Percentiles rank a stretch among this genome's conserved stretches.
Conservation (phyloP, 1,140 invertebrate species). For the Homalodisca vitripennis region DNA sequence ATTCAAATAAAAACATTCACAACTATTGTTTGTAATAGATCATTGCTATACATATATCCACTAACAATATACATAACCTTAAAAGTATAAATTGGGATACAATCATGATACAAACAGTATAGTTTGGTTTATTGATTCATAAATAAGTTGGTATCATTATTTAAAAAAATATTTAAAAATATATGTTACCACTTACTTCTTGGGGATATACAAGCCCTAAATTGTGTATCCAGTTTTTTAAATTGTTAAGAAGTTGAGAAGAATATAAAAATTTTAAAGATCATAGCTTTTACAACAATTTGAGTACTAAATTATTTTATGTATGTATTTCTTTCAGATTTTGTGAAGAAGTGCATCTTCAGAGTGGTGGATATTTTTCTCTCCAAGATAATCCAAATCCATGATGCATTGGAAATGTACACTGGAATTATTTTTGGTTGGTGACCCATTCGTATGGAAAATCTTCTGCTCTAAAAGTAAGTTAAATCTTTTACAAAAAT, state of each 20-base stretch:
- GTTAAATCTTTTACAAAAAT: too few species aligned
- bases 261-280: background rate
- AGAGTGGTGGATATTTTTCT: conserved; percentile 68
- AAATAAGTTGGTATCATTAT: background rate
- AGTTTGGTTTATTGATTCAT: too few species aligned
- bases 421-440: conserved; percentile 84
- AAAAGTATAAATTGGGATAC: too few species aligned
- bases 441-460: conserved; percentile 74
- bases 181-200: background rate
- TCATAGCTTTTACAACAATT: background rate
- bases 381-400: conserved; percentile 72
- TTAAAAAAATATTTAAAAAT: background rate
- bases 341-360: conserved; percentile 64
- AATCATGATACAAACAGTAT: too few species aligned
- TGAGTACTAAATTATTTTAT: conserved; percentile 1
- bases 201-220: background rate
- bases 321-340: conserved; percentile 44
- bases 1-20: too few species aligned
- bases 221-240: background rate
- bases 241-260: background rate
- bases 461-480: conserved; percentile 51
- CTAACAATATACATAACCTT: too few species aligned
- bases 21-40: too few species aligned
- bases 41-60: too few species aligned
- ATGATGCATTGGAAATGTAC: conserved; percentile 84